Conservation (phyloP, 2,797 vertebrate species). For the Phalanger gymnotis region DNA sequence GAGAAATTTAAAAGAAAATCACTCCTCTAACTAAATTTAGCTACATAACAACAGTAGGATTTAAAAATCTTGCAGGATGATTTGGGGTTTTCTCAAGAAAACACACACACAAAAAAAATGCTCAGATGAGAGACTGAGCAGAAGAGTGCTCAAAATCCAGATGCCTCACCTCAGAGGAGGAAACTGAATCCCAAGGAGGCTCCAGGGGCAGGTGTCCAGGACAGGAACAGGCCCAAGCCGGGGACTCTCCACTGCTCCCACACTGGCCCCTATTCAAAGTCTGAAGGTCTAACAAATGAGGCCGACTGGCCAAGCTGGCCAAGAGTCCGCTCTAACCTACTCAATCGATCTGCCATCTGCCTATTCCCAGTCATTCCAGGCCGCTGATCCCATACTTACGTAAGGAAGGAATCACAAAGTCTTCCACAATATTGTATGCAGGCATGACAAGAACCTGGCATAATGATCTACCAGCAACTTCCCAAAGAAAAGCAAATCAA, state of each 20-base stretch:
- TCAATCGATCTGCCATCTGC: background rate
- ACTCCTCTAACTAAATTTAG: background rate
- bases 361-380: background rate
- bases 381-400: background rate
- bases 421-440: background rate
- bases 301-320: background rate
- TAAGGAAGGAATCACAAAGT: background rate
- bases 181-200: background rate
- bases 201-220: accelerated
- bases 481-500: background rate
- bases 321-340: background rate
- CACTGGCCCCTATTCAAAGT: background rate
- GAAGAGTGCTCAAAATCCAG: background rate
- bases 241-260: background rate
- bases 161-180: background rate
- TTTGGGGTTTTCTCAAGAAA: background rate
- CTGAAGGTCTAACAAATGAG: background rate
- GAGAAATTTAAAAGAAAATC: background rate
- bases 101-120: background rate
- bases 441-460: background rate
- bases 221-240: background rate
- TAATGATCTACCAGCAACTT: background rate
- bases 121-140: background rate
- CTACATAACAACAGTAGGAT: background rate
- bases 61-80: background rate